phyloP scores from a whole-genome alignment of 1,140 invertebrate species.

The Leguminivora glycinivorella region DNA sequence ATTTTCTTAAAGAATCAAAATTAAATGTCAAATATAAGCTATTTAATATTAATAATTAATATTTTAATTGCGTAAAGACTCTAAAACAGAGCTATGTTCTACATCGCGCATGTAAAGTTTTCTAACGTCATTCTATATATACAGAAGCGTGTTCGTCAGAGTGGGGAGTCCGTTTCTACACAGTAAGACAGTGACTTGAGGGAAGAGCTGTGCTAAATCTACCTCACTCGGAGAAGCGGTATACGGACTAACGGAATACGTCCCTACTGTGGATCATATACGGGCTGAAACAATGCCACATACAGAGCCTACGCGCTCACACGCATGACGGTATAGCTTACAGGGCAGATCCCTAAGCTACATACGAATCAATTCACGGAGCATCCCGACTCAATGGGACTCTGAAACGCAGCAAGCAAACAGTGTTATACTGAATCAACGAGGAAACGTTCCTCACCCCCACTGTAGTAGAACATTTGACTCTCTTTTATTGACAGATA shows the following conservation, averaged over 20 bases:
- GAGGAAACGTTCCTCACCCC: slow-evolving; percentile 28
- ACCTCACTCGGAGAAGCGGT: slow-evolving; percentile 16
- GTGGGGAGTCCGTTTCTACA: slow-evolving; percentile 30
- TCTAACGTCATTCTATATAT: not conserved
- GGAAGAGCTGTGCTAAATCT: slow-evolving; percentile 23
- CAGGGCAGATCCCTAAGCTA: slow-evolving; percentile 3
- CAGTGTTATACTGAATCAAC: slow-evolving; percentile 19
- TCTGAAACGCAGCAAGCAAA: slow-evolving; percentile 3
- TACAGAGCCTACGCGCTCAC: slow-evolving; percentile 2
- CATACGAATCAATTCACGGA: slow-evolving; percentile 2
- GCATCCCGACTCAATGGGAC: slow-evolving; percentile 9
- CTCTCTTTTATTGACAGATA: slow-evolving; percentile 30
- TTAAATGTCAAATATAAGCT: not conserved
- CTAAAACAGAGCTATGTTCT: not conserved
- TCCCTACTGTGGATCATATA: slow-evolving; percentile 7
- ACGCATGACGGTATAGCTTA: not conserved
- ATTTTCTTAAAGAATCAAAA: not conserved
- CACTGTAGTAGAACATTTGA: slow-evolving; percentile 31
- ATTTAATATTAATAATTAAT: not conserved
- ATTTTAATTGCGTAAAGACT: not conserved
- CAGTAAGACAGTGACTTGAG: slow-evolving; percentile 27
- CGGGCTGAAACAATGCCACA: slow-evolving; percentile 26
- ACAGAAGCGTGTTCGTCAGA: not conserved
- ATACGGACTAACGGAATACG: not conserved
- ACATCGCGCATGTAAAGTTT: slow-evolving; percentile 4